These are phyloP conservation scores for Drosophila antonietae DNA, from an alignment of 2,888 invertebrate species.

Conservation along the genomic window DNA sequence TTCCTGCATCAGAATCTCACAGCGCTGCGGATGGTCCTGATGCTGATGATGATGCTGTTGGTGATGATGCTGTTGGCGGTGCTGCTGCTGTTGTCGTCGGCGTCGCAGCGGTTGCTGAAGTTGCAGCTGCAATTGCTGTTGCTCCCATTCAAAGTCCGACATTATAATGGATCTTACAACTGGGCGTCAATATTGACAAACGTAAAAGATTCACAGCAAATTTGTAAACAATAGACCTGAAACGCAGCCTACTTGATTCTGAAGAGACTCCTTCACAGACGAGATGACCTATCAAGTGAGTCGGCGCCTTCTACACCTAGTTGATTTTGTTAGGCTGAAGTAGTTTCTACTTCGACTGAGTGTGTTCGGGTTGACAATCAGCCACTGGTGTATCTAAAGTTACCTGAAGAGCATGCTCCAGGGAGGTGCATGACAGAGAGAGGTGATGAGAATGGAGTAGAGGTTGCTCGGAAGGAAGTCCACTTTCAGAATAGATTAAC, in stretches of 20 bases:
- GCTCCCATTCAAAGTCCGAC: constrained; percentile 64
- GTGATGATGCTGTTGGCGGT: neutral
- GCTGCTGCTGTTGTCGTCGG: constrained; percentile 21
- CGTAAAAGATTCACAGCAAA: constrained; percentile 31
- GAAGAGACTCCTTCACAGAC: neutral
- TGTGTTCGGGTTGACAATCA: neutral
- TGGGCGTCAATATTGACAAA: constrained; percentile 11
- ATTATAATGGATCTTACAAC: constrained; percentile 36
- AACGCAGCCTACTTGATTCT: constrained; percentile 29
- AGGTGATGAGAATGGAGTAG: too few species aligned
- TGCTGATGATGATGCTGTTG: neutral
- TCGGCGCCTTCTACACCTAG: neutral
- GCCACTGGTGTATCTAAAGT: neutral
- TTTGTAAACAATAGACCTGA: constrained; percentile 25
- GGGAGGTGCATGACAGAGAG: neutral
- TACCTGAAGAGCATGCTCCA: neutral
- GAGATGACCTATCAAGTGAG: neutral
- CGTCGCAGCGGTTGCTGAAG: constrained; percentile 30
- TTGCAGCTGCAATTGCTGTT: constrained; percentile 12
- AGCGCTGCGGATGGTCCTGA: neutral
- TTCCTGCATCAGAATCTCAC: neutral
- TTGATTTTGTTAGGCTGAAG: neutral
- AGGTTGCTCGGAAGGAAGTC: too few species aligned
- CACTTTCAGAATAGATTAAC: too few species aligned
- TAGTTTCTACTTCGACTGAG: neutral